Evolutionary conservation across 2,888 invertebrate species (phyloP).

Genomic region (Alloplasta piceator): DNA sequence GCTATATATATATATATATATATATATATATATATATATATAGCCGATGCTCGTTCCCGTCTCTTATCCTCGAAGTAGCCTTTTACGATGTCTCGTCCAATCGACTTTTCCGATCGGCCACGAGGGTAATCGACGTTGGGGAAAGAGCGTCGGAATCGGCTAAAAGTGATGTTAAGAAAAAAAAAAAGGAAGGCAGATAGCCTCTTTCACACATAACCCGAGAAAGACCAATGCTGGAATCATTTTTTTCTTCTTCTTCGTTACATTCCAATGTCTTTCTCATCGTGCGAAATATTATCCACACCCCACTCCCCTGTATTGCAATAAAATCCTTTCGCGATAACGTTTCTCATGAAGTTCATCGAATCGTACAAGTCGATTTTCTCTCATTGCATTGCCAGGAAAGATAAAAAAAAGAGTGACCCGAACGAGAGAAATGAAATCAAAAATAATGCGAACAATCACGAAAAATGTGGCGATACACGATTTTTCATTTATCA

Average conservation of each 20-base stretch:
- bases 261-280: constrained; percentile 55
- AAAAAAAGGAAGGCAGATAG: constrained; percentile 21
- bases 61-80: constrained; percentile 63
- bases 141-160: constrained; percentile 37
- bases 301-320: constrained; percentile 5
- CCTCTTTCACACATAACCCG: constrained; percentile 10
- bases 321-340: constrained; percentile 51
- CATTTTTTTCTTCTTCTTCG: constrained; percentile 61
- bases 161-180: constrained; percentile 19
- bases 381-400: constrained; percentile 37
- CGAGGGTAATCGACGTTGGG: constrained; percentile 57
- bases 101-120: constrained; percentile 70
- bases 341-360: constrained; percentile 12
- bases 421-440: no score
- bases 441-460: constrained; percentile 1
- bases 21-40: constrained; percentile 17
- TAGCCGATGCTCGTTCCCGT: constrained; percentile 42
- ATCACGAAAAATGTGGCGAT: background rate
- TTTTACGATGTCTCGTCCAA: constrained; percentile 77
- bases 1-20: constrained; percentile 18
- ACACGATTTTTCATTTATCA: background rate
- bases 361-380: constrained; percentile 32
- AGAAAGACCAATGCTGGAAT: constrained; percentile 16
- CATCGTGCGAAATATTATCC: constrained; percentile 49
- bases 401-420: background rate